Evolutionary conservation across 1,140 invertebrate species (phyloP), one percentile per base, ranked within the genome.

Genomic region (Colletes latitarsis): DNA sequence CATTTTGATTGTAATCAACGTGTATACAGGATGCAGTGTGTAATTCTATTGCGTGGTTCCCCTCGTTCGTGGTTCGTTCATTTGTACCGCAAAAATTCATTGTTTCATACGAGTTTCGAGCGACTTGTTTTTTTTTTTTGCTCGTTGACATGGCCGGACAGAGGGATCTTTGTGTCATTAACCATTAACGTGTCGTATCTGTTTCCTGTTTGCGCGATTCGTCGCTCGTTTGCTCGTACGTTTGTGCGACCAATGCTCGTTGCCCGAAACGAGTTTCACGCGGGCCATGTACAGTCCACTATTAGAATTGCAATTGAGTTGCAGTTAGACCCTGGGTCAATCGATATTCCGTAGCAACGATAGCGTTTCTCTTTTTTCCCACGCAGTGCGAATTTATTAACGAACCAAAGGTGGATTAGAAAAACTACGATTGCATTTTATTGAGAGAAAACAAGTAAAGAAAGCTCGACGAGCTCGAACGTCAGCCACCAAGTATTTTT

Each of bases 271-370:
- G 68, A 77, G 46, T 77, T 77, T 71, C 30, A n/a, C 46, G 14
- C 46, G 43, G 57, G 3, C 30, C 67, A 43, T 77, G 74, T 69
- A 69, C 41, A 67, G 14, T 1, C n/a, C 14, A 55, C 76, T 55
- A 78, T 72, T 78, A 78, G 69, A 78, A 78, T 78, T 72, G 76
- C 58, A 63, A 78, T 78, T 49, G 76, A 72, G 68, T 63, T 62
- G 76, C 58, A 63, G 69, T 71, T 63, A 78, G 46, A 72, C 19
- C 6, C 21, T 3, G 55, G 12, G 8, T 30, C 68, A 52, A 64
- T 78, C 76, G 76, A 78, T 72, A 78, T 72, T 64, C 21, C 30
- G 58, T 30, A 43, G 14, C 58, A 30, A 4, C 68, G 46, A 55
- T 46, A 43, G n/a, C 46, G 21, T 17, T 9, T 3, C 53, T 19